phyloP scores from a whole-genome alignment of 2,113 vertebrate species.

The Psammodynastes pulverulentus region DNA sequence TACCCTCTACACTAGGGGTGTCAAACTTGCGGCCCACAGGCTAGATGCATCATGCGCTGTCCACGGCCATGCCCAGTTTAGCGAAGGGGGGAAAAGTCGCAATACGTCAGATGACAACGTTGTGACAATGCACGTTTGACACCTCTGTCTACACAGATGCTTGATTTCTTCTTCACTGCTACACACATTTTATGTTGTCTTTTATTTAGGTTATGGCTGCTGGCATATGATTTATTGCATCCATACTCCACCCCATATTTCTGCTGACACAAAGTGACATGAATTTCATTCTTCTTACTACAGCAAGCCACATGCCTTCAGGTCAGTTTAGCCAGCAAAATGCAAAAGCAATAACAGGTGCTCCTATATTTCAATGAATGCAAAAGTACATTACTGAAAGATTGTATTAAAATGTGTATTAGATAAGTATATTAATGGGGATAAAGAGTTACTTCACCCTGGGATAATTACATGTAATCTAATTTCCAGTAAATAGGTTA shows the following conservation, averaged over 20 bases:
- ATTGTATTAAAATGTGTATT: constrained; percentile 51
- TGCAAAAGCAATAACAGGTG: not conserved
- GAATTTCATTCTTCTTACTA: not conserved
- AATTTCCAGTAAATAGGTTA: constrained; percentile 52
- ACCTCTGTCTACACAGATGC: not conserved
- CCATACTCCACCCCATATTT: not conserved
- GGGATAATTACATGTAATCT: constrained; percentile 45
- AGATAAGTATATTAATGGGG: constrained; percentile 49
- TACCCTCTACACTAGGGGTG: not conserved
- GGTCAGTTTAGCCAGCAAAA: constrained; percentile 24
- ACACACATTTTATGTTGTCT: not conserved
- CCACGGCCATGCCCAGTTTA: no score
- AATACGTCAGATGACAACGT: no score
- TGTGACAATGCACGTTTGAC: no score
- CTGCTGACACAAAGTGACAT: not conserved
- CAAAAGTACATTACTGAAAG: constrained; percentile 28
- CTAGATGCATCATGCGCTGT: no score
- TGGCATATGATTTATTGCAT: not conserved
- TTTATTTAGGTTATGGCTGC: not conserved
- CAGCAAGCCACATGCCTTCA: not conserved
- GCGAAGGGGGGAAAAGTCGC: no score
- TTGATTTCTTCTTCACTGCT: not conserved
- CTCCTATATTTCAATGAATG: not conserved
- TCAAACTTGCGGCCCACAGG: no score
- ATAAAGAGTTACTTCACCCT: constrained; percentile 44